Percentiles rank a stretch among this genome's conserved stretches.
Evolutionary conservation across 2,888 invertebrate species (phyloP).

Genomic region (Pandemis cinnamomeana): DNA sequence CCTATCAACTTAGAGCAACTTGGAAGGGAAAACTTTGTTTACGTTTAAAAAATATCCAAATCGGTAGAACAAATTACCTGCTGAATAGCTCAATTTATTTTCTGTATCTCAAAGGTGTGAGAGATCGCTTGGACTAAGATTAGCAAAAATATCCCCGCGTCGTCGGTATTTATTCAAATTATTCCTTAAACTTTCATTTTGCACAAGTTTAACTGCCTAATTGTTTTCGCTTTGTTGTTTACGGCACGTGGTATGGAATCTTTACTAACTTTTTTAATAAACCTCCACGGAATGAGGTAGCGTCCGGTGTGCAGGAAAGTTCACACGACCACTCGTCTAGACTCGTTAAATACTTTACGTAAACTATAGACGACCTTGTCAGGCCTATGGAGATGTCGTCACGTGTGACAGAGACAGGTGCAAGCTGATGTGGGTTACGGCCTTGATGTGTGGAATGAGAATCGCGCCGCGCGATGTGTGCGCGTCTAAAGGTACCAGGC

Average conservation of each 20-base stretch:
- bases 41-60: no score
- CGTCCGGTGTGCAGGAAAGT: slow-evolving; percentile 71
- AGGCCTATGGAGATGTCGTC: slow-evolving; percentile 45
- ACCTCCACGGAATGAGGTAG: slow-evolving; percentile 41
- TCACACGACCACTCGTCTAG: slow-evolving; percentile 63
- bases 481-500: slow-evolving; percentile 74
- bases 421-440: slow-evolving; percentile 68
- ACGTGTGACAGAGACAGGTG: slow-evolving; percentile 59
- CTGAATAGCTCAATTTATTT: no score
- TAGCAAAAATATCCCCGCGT: no score
- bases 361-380: slow-evolving; percentile 57
- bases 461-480: slow-evolving; percentile 69
- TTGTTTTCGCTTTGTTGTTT: background rate
- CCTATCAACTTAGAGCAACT: no score
- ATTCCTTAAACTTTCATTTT: background rate
- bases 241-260: background rate
- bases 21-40: no score
- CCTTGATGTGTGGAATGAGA: slow-evolving; percentile 77
- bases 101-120: no score
- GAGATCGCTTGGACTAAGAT: no score
- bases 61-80: no score
- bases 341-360: slow-evolving; percentile 50
- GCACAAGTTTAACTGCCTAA: background rate
- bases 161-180: no score
- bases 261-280: slow-evolving; percentile 7